phyloP scores from a whole-genome alignment of 2,888 invertebrate genomes.

The Acleris sparsana region DNA sequence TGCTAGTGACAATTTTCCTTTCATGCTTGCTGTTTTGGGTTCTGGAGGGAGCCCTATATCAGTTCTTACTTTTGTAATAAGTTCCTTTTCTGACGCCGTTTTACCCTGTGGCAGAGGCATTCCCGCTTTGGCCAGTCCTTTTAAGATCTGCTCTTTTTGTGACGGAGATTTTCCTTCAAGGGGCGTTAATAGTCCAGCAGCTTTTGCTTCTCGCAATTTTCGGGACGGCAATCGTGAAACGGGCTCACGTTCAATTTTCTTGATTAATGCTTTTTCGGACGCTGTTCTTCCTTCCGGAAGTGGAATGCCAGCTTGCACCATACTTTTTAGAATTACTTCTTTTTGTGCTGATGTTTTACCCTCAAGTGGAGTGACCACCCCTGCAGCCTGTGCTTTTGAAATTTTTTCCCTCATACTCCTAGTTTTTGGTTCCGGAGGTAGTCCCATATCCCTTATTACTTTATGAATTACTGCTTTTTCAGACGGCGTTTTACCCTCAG shows the following conservation, averaged over 20 bases:
- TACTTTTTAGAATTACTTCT: not conserved
- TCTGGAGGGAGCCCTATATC: conserved; percentile 43
- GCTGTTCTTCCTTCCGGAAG: conserved; percentile 6
- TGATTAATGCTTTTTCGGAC: not conserved
- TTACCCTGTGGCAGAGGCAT: not conserved
- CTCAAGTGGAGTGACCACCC: not conserved
- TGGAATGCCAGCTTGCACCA: not conserved
- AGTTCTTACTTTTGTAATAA: not conserved
- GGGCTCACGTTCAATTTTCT: not conserved
- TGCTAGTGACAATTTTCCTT: not conserved
- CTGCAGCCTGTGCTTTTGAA: not conserved
- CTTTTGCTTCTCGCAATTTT: not conserved
- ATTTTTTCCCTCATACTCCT: not conserved
- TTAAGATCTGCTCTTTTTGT: too few relatives aligned
- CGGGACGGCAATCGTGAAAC: not conserved
- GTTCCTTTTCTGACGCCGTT: not conserved
- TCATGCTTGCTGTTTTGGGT: conserved; percentile 36
- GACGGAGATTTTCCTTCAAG: too few relatives aligned
- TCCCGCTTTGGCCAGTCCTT: too few relatives aligned
- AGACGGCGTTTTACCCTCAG: too few relatives aligned
- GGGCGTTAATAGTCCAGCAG: too few relatives aligned
- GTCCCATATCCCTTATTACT: not conserved
- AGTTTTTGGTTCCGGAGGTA: not conserved
- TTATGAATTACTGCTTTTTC: not conserved
- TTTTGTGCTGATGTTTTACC: not conserved